phyloP scores from a whole-genome alignment of 2,797 vertebrate genomes.

The Myripristis murdjan region DNA sequence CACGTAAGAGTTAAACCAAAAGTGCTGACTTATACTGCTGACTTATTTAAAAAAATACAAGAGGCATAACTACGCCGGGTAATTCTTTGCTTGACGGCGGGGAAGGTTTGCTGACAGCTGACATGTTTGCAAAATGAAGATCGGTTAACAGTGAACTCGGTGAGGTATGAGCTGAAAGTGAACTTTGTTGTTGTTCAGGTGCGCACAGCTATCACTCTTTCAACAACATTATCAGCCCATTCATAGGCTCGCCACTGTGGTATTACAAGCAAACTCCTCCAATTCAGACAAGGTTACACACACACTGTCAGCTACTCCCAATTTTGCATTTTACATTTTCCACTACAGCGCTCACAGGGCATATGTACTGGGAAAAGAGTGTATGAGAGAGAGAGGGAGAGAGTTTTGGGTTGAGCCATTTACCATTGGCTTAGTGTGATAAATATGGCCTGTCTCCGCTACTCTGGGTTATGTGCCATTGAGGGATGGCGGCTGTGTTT shows the following conservation, averaged over 20 bases:
- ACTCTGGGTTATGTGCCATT: constrained; percentile 65
- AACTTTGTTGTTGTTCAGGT: no score
- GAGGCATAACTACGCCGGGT: no score
- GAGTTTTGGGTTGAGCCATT: constrained; percentile 58
- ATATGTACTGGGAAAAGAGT: constrained; percentile 20
- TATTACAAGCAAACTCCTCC: not conserved
- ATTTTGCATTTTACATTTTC: constrained; percentile 32
- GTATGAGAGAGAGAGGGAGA: constrained; percentile 21
- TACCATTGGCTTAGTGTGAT: constrained; percentile 70
- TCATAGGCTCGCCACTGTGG: not conserved
- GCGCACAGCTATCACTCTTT: no score
- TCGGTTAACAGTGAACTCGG: no score
- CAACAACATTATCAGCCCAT: not conserved
- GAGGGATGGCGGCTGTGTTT: constrained; percentile 73
- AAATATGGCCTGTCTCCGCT: constrained; percentile 66
- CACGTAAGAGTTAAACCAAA: no score
- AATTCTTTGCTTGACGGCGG: no score
- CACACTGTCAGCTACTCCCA: constrained; percentile 1
- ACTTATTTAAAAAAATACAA: no score
- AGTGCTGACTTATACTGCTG: no score
- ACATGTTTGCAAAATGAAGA: no score
- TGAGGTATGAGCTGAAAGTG: no score
- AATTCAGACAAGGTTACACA: not conserved
- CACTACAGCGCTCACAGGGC: constrained; percentile 29
- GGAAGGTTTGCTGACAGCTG: no score